A percentile compares a stretch with the other conserved stretches of the same genome.
Evolutionary conservation across 2,888 invertebrate species (phyloP).

Genomic region (Erpobdella octoculata): DNA sequence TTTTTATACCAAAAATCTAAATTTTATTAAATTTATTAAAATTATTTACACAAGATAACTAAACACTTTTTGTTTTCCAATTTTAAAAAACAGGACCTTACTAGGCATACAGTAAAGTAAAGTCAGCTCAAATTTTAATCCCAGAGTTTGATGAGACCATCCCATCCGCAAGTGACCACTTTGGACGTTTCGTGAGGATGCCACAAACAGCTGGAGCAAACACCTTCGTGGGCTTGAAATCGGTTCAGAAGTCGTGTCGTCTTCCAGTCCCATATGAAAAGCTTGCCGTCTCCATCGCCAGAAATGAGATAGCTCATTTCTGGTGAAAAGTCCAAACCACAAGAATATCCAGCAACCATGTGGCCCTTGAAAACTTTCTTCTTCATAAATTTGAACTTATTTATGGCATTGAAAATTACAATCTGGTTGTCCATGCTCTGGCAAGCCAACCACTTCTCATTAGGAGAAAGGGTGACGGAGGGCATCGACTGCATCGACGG

Average conservation of each 20-base stretch:
- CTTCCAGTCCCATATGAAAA: slow-evolving; percentile 99
- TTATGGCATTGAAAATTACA: slow-evolving; percentile 90
- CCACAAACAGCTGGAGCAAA: slow-evolving; percentile 89
- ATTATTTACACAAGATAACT: too few relatives aligned
- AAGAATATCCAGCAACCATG: slow-evolving; percentile 97
- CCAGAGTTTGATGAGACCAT: slow-evolving; percentile 96
- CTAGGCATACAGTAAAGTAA: too few relatives aligned
- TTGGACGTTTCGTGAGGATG: slow-evolving; percentile 97
- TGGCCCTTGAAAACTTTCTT: slow-evolving; percentile 97
- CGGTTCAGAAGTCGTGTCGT: slow-evolving; percentile 94
- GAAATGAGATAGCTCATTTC: slow-evolving; percentile 97
- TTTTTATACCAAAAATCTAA: too few relatives aligned
- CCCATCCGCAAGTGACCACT: slow-evolving; percentile 97
- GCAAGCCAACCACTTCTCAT: slow-evolving; percentile 95
- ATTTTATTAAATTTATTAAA: too few relatives aligned
- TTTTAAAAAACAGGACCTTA: too few relatives aligned
- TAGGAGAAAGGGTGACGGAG: slow-evolving; percentile 84
- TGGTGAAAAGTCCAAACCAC: slow-evolving; percentile 89
- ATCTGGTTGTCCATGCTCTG: slow-evolving; percentile 99
- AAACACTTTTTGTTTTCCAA: too few relatives aligned
- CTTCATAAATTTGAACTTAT: slow-evolving; percentile 91
- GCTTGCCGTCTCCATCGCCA: slow-evolving; percentile 96
- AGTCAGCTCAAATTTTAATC: slow-evolving; percentile 59
- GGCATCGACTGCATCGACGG: slow-evolving; percentile 99
- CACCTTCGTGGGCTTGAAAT: slow-evolving; percentile 98